Evolutionary conservation across 1,140 invertebrate species (phyloP).

Genomic region (Halotydeus destructor): DNA sequence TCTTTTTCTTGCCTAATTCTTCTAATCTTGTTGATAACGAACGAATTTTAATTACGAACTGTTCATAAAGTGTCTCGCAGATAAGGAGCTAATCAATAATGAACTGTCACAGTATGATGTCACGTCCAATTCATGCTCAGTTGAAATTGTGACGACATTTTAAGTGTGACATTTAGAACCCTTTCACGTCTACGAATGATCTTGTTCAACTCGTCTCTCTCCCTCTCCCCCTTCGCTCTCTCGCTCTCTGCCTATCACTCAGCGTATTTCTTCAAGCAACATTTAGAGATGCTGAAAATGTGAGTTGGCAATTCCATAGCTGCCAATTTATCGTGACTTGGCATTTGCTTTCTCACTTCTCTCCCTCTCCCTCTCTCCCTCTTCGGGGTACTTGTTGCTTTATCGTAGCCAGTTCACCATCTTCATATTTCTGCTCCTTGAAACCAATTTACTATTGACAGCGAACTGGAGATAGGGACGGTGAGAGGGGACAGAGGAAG

Average conservation of each 20-base stretch:
- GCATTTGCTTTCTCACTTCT: no score
- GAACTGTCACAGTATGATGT: background rate
- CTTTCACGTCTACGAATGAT: background rate
- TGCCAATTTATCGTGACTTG: no score
- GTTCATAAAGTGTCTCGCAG: conserved; percentile 1
- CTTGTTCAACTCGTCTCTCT: conserved; percentile 4
- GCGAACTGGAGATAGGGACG: no score
- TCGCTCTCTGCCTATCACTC: background rate
- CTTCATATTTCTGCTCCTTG: no score
- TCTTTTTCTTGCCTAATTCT: background rate
- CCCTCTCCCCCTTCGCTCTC: background rate
- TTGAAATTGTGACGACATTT: background rate
- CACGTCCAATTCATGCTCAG: background rate
- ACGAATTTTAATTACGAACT: background rate
- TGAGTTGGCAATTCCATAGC: background rate
- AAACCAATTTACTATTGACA: no score
- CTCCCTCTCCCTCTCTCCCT: conserved; percentile 6
- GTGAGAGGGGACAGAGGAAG: no score
- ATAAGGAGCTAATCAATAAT: background rate
- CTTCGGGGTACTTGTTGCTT: no score
- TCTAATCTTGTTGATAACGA: background rate
- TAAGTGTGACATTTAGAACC: background rate
- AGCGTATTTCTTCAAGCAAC: background rate
- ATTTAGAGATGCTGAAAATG: background rate
- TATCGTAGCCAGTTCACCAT: no score